Evolutionary conservation across 1,140 invertebrate genomes (phyloP).

Genomic region (Brachionus asplanchnoidis): DNA sequence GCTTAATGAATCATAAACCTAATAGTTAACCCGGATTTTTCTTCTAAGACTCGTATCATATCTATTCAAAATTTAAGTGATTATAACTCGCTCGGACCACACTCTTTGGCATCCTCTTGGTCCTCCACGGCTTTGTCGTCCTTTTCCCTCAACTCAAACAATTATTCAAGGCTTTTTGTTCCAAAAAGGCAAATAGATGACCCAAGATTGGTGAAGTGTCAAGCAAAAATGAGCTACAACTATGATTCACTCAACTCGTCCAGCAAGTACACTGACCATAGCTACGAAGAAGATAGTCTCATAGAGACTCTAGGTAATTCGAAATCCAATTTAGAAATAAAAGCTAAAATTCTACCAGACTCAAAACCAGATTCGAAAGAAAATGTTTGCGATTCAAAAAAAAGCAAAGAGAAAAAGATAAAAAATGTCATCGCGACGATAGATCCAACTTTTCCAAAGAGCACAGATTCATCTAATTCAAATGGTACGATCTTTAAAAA

Average conservation of each 20-base stretch:
- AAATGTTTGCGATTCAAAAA: not conserved
- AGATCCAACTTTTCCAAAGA: not conserved
- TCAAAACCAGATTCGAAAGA: not conserved
- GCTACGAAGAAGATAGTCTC: conserved; percentile 1
- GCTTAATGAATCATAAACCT: not conserved
- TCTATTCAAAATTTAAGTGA: conserved; percentile 6
- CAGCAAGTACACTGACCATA: not conserved
- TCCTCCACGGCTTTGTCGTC: not conserved
- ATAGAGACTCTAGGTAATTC: not conserved
- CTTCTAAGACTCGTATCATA: not conserved
- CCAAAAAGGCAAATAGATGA: not conserved
- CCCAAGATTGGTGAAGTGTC: not conserved
- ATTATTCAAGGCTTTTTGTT: not conserved
- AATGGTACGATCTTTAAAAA: not conserved
- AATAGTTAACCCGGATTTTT: conserved; percentile 11
- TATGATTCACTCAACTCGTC: conserved; percentile 18
- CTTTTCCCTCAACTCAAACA: not conserved
- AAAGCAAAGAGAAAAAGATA: not conserved
- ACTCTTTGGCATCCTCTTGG: not conserved
- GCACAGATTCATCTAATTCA: not conserved
- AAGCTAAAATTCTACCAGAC: not conserved
- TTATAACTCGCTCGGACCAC: not conserved
- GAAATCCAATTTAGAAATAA: not conserved
- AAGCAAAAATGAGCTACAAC: conserved; percentile 7
- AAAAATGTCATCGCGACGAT: conserved; percentile 10